These are phyloP conservation scores for Hexactinellida sp. DNA, from an alignment of 37 sponge, comb jelly and placozoan species.

Conservation along the genomic window DNA sequence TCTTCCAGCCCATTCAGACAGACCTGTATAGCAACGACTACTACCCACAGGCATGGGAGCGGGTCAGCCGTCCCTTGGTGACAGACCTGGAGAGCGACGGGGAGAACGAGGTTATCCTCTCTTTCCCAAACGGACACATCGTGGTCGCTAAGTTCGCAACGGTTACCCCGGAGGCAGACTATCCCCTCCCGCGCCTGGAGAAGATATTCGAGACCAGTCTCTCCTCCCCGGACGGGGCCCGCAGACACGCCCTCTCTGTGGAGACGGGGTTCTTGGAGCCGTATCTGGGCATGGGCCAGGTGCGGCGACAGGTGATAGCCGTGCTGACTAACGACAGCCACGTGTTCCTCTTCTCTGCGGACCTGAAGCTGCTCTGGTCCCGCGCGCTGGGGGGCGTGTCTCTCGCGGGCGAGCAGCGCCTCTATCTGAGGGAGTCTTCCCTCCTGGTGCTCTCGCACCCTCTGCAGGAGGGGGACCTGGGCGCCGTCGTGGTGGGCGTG, in stretches of 20 bases:
- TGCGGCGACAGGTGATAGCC: constrained; percentile 29
- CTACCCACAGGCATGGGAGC: constrained; percentile 3
- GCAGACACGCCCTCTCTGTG: constrained; percentile 7
- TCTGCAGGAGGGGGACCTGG: neutral
- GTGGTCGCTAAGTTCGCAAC: neutral
- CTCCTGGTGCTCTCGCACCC: neutral
- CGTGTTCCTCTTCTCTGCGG: neutral
- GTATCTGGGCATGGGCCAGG: constrained; percentile 54
- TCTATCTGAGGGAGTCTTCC: neutral
- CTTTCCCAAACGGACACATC: neutral
- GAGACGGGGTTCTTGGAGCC: constrained; percentile 37
- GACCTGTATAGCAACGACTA: neutral
- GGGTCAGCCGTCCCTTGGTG: neutral
- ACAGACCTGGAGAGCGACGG: constrained; percentile 2
- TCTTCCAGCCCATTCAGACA: neutral
- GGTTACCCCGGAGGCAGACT: neutral
- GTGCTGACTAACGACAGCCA: neutral
- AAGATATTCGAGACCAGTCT: neutral
- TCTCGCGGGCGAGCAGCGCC: neutral
- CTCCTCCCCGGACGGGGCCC: neutral
- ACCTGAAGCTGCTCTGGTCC: neutral
- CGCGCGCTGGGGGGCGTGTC: neutral
- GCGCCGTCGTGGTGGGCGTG: neutral
- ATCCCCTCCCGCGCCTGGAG: neutral
- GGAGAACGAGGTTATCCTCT: neutral